phyloP scores from a whole-genome alignment of 2,888 invertebrate species.

The Athrips mouffetella region DNA sequence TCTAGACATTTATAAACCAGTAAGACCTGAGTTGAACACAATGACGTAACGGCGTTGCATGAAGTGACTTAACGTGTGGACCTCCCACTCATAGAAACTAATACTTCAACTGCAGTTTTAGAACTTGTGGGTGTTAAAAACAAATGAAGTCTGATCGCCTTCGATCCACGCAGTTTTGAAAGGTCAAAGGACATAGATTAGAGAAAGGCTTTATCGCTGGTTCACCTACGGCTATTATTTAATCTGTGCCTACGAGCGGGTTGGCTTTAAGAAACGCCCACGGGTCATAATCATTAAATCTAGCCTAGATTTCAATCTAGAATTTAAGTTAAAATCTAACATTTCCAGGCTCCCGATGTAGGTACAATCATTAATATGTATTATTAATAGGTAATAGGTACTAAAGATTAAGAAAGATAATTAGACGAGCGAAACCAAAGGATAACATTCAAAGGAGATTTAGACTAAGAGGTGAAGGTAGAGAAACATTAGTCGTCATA shows the following conservation, averaged over 20 bases:
- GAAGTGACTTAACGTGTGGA: neutral
- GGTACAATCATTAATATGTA: neutral
- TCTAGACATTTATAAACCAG: neutral
- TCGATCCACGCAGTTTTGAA: neutral
- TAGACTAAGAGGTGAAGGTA: neutral
- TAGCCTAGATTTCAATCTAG: neutral
- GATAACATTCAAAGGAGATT: no score
- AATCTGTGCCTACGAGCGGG: neutral
- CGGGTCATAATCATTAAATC: conserved; percentile 1
- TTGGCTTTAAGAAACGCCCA: conserved; percentile 1
- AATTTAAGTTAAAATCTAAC: neutral
- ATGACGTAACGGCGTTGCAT: conserved; percentile 5
- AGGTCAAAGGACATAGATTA: neutral
- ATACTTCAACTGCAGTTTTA: conserved; percentile 4
- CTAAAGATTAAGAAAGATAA: no score
- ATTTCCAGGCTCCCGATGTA: neutral
- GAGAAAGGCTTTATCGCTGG: neutral
- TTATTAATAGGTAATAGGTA: no score
- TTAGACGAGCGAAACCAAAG: no score
- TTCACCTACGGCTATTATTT: neutral
- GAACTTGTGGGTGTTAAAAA: conserved; percentile 2
- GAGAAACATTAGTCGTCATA: neutral
- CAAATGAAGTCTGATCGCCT: neutral
- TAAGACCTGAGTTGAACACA: neutral
- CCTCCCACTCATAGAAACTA: neutral